phyloP scores from a whole-genome alignment of 2,113 vertebrate species.

The Oryzias melastigma region DNA sequence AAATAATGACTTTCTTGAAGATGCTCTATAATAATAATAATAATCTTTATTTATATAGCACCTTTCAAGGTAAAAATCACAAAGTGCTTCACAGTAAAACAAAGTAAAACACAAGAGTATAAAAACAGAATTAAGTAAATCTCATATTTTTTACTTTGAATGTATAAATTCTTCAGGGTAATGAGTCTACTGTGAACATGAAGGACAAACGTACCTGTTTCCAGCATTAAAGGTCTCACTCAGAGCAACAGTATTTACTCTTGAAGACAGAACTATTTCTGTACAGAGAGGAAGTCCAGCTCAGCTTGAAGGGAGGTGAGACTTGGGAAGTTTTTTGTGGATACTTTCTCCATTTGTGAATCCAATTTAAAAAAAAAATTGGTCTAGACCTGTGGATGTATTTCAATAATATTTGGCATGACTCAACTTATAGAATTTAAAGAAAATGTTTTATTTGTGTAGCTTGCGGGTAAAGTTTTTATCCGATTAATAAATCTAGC shows the following conservation, averaged over 20 bases:
- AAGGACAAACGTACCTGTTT: slow-evolving; percentile 47
- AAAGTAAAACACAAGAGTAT: too few species aligned
- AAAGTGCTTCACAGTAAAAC: too few species aligned
- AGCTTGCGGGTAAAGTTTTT: slow-evolving; percentile 27
- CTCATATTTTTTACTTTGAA: slow-evolving; percentile 39
- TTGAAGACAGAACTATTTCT: slow-evolving; percentile 68
- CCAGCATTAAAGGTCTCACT: slow-evolving; percentile 51
- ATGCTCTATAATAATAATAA: too few species aligned
- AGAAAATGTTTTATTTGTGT: slow-evolving; percentile 1
- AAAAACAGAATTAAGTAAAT: too few species aligned
- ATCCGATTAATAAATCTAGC: slow-evolving; percentile 76
- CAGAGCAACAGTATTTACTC: slow-evolving; percentile 72
- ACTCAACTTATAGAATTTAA: background rate
- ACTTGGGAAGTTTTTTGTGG: slow-evolving; percentile 26
- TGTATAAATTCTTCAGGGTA: slow-evolving; percentile 36
- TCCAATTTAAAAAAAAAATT: slow-evolving; percentile 17
- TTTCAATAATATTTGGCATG: slow-evolving; percentile 11
- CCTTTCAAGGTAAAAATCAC: too few species aligned
- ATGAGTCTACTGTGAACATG: slow-evolving; percentile 28
- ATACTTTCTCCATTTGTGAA: slow-evolving; percentile 19
- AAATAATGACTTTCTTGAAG: slow-evolving; percentile 44
- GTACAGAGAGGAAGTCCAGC: slow-evolving; percentile 64
- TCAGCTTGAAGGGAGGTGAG: slow-evolving; percentile 56
- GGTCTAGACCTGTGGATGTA: slow-evolving; percentile 9
- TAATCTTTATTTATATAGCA: too few species aligned